These are phyloP conservation scores for Istiophorus platypterus DNA, from an alignment of 2,113 vertebrate species.

Conservation along the genomic window DNA sequence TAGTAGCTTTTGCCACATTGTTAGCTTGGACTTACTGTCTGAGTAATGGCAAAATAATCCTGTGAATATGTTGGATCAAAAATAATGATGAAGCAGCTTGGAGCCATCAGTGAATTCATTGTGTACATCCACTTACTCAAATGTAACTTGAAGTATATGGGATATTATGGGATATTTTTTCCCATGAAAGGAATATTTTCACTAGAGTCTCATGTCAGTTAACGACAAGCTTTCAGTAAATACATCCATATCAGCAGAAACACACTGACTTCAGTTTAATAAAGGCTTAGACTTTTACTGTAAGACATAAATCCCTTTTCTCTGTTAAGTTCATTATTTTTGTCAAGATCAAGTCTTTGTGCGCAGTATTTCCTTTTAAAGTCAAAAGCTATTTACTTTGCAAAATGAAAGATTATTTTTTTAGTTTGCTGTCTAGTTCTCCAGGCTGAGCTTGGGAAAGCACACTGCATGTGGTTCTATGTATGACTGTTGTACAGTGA, in stretches of 20 bases:
- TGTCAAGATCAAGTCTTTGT: conserved; percentile 34
- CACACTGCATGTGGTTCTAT: conserved; percentile 69
- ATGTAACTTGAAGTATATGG: conserved; percentile 23
- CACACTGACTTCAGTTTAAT: conserved; percentile 13
- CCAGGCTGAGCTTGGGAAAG: conserved; percentile 44
- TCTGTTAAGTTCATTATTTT: conserved; percentile 22
- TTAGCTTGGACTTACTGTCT: conserved; percentile 26
- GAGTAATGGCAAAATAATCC: conserved; percentile 12
- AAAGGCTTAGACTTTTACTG: conserved; percentile 10
- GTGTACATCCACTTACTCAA: conserved; percentile 35
- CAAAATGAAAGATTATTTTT: conserved; percentile 52
- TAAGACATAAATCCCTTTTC: conserved; percentile 11
- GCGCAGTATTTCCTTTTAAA: conserved; percentile 47
- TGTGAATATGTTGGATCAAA: conserved; percentile 42
- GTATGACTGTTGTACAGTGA: conserved; percentile 65
- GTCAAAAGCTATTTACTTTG: conserved; percentile 51
- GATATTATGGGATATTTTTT: conserved; percentile 16
- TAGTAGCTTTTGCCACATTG: conserved; percentile 44
- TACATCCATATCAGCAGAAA: conserved; percentile 13
- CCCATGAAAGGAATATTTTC: conserved; percentile 2
- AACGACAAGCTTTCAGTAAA: conserved; percentile 7
- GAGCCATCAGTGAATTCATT: conserved; percentile 32
- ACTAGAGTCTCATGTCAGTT: conserved; percentile 19
- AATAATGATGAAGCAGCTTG: conserved; percentile 6
- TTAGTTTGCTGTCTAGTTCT: conserved; percentile 44